Percentiles rank a stretch among this genome's conserved stretches.
Evolutionary conservation across 2,888 invertebrate genomes (phyloP).

Genomic region (Ptilodon capucinus): DNA sequence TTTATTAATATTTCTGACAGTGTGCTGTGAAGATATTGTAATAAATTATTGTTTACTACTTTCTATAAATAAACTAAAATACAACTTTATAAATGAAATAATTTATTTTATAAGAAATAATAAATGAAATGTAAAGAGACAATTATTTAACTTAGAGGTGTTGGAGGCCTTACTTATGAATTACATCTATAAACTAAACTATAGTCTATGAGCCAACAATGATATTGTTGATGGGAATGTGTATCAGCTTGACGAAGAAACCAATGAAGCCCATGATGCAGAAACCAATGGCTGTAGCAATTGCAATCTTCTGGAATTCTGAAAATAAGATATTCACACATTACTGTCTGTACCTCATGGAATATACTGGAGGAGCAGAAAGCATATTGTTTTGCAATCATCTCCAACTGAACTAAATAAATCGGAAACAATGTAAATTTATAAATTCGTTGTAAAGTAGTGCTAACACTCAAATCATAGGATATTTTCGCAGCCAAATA

Average conservation of each 20-base stretch:
- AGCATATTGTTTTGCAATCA: too few relatives aligned
- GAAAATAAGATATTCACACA: constrained; percentile 59
- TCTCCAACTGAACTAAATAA: too few relatives aligned
- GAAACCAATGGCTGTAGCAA: constrained; percentile 99
- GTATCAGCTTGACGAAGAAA: constrained; percentile 99
- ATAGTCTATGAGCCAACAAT: constrained; percentile 90
- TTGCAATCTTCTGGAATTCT: constrained; percentile 99
- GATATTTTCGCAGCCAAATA: too few relatives aligned
- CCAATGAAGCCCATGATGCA: constrained; percentile 99
- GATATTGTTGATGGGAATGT: constrained; percentile 99
- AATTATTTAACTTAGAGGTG: constrained; percentile 60
- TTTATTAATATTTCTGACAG: too few relatives aligned
- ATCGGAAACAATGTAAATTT: too few relatives aligned
- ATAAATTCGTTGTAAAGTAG: too few relatives aligned
- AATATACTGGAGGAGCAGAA: too few relatives aligned
- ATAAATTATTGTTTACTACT: not conserved
- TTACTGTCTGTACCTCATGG: too few relatives aligned
- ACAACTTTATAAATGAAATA: constrained; percentile 54
- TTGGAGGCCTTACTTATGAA: constrained; percentile 62
- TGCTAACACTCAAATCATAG: too few relatives aligned
- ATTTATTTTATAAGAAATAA: constrained; percentile 67
- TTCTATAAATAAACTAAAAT: constrained; percentile 22
- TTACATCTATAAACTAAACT: constrained; percentile 49
- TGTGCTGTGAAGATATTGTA: too few relatives aligned
- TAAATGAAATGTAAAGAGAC: constrained; percentile 48